phyloP scores from a whole-genome alignment of 1,140 invertebrate species.

The Rhagoletis pomonella region DNA sequence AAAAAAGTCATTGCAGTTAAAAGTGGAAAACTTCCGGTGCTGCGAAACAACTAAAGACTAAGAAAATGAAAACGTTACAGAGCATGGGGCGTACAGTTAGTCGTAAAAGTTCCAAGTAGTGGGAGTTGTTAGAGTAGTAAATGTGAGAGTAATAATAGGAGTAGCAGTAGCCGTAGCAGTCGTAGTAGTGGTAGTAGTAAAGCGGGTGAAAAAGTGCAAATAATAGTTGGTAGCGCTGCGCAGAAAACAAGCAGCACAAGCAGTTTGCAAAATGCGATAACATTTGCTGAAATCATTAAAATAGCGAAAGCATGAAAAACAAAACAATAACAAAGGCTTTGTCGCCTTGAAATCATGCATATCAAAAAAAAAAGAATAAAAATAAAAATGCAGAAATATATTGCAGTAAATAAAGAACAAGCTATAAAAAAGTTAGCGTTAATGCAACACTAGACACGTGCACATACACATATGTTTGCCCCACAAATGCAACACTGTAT shows the following conservation, averaged over 20 bases:
- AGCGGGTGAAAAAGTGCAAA: not conserved
- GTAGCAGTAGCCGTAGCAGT: not conserved
- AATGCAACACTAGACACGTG: not conserved
- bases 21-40: conserved; percentile 69
- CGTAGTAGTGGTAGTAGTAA: not conserved
- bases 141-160: not conserved
- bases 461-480: not conserved
- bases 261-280: not conserved
- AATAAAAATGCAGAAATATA: not conserved
- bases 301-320: conserved; percentile 25
- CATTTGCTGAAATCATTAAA: conserved; percentile 55
- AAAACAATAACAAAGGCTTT: not conserved
- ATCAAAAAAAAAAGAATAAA: not conserved
- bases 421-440: conserved; percentile 6
- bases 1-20: conserved; percentile 69
- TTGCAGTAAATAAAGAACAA: not conserved
- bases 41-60: conserved; percentile 13
- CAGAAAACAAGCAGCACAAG: no score
- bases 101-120: conserved; percentile 19
- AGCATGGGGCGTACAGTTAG: not conserved
- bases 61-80: conserved; percentile 4
- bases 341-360: not conserved
- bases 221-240: no score
- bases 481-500: not conserved
- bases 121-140: not conserved